Percentiles rank a stretch among this genome's conserved stretches.
These are phyloP conservation scores for Nomada goodeniana DNA, from an alignment of 2,888 invertebrate genomes.

Conservation along the genomic window DNA sequence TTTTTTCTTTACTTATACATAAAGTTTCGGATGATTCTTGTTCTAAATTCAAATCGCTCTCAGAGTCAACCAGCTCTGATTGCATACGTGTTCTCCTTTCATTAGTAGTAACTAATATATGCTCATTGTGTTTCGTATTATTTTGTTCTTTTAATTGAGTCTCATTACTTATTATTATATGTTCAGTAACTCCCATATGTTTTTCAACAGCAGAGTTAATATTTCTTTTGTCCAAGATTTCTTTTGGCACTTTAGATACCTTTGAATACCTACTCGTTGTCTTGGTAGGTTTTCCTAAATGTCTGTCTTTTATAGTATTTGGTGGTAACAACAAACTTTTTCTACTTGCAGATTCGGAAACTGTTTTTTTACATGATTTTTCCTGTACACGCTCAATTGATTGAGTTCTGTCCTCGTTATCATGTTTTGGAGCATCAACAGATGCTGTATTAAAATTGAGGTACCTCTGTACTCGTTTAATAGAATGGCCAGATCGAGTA, in stretches of 20 bases:
- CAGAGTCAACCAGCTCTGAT: neutral
- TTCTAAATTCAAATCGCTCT: neutral
- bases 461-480: conserved; percentile 40
- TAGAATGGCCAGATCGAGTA: neutral
- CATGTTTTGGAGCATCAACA: neutral
- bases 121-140: neutral
- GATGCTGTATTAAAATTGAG: conserved; percentile 37
- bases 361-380: neutral
- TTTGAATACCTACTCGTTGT: neutral
- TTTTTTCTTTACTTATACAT: conserved; percentile 14
- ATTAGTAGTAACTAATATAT: neutral
- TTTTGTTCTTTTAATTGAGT: neutral
- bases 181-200: no score
- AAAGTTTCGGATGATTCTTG: neutral
- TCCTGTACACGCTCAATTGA: neutral
- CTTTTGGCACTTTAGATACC: neutral
- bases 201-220: neutral
- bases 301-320: conserved; percentile 32
- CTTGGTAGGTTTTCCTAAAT: conserved; percentile 3
- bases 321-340: conserved; percentile 31
- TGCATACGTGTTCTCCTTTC: neutral
- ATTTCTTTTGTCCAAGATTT: neutral
- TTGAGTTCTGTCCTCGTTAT: conserved; percentile 30
- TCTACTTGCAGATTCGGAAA: neutral
- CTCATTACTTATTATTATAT: neutral